Evolutionary conservation across 2,888 invertebrate genomes (phyloP).

Genomic region (Anorthoa munda): DNA sequence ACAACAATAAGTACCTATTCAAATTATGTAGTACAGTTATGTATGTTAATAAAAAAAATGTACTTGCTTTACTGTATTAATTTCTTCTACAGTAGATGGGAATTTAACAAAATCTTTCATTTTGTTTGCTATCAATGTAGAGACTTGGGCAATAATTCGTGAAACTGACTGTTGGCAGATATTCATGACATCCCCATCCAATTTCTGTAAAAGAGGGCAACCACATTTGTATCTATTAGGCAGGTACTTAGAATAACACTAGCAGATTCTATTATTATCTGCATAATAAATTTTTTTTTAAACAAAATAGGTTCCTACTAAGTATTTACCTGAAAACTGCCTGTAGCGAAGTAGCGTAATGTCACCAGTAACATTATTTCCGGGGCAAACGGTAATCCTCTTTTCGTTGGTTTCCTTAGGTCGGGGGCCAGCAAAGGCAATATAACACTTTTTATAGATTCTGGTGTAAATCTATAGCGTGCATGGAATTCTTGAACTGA

Average conservation of each 20-base stretch:
- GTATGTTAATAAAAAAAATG: slow-evolving; percentile 3
- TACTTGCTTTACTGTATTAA: slow-evolving; percentile 27
- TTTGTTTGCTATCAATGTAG: slow-evolving; percentile 50
- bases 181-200: slow-evolving; percentile 49
- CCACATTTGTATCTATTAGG: neutral
- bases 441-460: slow-evolving; percentile 19
- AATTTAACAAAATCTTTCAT: slow-evolving; percentile 48
- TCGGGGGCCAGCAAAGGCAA: slow-evolving; percentile 18
- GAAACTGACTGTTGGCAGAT: slow-evolving; percentile 61
- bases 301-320: too few relatives aligned
- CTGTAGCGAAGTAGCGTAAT: slow-evolving; percentile 15
- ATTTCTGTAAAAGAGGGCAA: slow-evolving; percentile 7
- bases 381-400: slow-evolving; percentile 59
- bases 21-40: too few relatives aligned
- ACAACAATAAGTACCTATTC: neutral
- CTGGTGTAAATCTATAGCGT: slow-evolving; percentile 20
- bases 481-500: slow-evolving; percentile 34
- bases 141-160: slow-evolving; percentile 49
- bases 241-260: too few relatives aligned
- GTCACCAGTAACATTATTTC: slow-evolving; percentile 57
- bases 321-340: slow-evolving; percentile 54
- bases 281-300: too few relatives aligned
- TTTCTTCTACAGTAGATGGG: slow-evolving; percentile 33
- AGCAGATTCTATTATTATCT: too few relatives aligned
- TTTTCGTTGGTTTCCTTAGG: slow-evolving; percentile 42